A percentile compares a stretch with the other conserved stretches of the same genome.
phyloP scores from a whole-genome alignment of 2,888 invertebrate genomes.

The Heliconius ethilla region DNA sequence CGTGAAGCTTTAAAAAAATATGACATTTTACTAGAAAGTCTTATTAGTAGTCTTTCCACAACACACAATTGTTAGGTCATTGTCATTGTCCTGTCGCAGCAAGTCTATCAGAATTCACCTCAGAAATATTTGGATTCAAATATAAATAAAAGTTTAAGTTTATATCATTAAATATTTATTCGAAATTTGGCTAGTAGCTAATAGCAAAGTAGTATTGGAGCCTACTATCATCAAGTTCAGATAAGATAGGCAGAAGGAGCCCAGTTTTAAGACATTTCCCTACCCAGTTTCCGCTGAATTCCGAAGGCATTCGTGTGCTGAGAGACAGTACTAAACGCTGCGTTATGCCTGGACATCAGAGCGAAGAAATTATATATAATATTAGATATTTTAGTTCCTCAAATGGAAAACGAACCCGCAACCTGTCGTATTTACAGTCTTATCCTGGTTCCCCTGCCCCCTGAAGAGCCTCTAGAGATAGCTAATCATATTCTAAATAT shows the following conservation, averaged over 20 bases:
- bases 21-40: background rate
- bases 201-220: background rate
- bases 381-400: too few relatives aligned
- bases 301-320: too few relatives aligned
- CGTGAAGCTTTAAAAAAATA: too few relatives aligned
- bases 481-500: too few relatives aligned
- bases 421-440: too few relatives aligned
- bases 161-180: background rate
- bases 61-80: conserved; percentile 28
- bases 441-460: background rate
- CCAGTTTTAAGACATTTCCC: too few relatives aligned
- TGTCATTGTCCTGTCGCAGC: conserved; percentile 22
- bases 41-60: conserved; percentile 22
- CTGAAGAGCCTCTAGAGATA: background rate
- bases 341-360: too few relatives aligned
- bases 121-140: background rate
- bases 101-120: conserved; percentile 12
- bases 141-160: background rate
- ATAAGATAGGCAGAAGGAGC: background rate
- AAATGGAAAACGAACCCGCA: too few relatives aligned
- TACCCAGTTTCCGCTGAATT: too few relatives aligned
- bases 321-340: too few relatives aligned
- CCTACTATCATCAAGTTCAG: background rate
- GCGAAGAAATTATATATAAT: too few relatives aligned
- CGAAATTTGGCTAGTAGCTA: background rate